These are phyloP conservation scores for Oncorhynchus gorbuscha DNA, from an alignment of 2,113 vertebrate species.

Conservation along the genomic window DNA sequence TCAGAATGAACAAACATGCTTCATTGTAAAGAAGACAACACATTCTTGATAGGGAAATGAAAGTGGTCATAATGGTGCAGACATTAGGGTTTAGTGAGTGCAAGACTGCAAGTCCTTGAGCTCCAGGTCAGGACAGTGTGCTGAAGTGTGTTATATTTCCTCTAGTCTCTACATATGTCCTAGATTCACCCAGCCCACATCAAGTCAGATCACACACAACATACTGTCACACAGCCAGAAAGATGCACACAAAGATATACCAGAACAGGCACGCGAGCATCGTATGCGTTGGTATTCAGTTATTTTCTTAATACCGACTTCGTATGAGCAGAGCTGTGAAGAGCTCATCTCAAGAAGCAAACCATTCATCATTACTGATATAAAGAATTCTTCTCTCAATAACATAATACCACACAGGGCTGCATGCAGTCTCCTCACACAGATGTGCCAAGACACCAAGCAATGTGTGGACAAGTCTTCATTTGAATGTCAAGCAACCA, in stretches of 20 bases:
- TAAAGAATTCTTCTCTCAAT: not conserved
- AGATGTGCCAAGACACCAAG: not conserved
- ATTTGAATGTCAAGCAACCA: not conserved
- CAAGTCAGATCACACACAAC: not conserved
- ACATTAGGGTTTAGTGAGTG: too few species aligned
- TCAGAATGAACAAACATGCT: too few species aligned
- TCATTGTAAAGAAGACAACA: too few species aligned
- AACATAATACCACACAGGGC: not conserved
- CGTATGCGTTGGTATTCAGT: not conserved
- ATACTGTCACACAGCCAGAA: not conserved
- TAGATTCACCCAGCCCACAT: not conserved
- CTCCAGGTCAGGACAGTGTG: not conserved
- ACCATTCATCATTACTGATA: not conserved
- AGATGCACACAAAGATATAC: conserved; percentile 12
- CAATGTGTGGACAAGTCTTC: not conserved
- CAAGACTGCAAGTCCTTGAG: not conserved
- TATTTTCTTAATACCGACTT: not conserved
- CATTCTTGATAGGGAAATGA: too few species aligned
- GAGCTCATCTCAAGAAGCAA: not conserved
- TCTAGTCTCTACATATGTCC: not conserved
- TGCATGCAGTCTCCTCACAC: not conserved
- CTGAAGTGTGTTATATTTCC: not conserved
- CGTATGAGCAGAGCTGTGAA: not conserved
- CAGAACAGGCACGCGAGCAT: not conserved
- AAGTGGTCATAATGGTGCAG: too few species aligned